phyloP scores from a whole-genome alignment of 1,140 invertebrate genomes.

The Ericerus pela region DNA sequence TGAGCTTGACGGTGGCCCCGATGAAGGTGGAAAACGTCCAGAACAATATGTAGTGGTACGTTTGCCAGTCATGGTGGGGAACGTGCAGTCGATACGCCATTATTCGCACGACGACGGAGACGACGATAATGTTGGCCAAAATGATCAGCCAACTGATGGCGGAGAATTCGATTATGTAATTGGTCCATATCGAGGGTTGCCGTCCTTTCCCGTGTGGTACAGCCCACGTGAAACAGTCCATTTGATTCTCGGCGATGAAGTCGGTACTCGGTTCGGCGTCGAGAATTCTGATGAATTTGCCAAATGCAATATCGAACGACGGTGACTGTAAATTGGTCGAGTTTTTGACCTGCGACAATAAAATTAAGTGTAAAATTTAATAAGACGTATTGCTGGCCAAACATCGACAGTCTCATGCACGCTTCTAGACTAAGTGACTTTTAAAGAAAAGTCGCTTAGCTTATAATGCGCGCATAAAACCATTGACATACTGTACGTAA shows the following conservation, averaged over 20 bases:
- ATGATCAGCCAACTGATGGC: slow-evolving; percentile 11
- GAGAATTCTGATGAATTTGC: slow-evolving; percentile 22
- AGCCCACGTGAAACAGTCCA: slow-evolving; percentile 27
- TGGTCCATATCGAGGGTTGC: slow-evolving; percentile 22
- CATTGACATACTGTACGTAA: no score
- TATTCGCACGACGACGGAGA: slow-evolving; percentile 11
- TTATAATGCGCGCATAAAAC: no score
- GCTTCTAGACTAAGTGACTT: no score
- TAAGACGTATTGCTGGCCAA: no score
- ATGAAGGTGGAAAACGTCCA: slow-evolving; percentile 20
- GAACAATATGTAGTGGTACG: slow-evolving; percentile 13
- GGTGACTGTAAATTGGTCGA: neutral
- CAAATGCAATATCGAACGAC: slow-evolving; percentile 20
- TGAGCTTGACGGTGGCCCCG: slow-evolving; percentile 18
- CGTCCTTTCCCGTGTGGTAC: slow-evolving; percentile 22
- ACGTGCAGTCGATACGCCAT: slow-evolving; percentile 6
- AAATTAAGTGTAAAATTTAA: no score
- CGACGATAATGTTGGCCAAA: slow-evolving; percentile 13
- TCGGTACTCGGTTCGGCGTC: slow-evolving; percentile 18
- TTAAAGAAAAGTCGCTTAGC: no score
- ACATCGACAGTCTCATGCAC: no score
- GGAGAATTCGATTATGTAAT: slow-evolving; percentile 23
- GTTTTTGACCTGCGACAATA: neutral
- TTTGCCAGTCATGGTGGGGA: slow-evolving; percentile 1
- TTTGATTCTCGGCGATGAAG: slow-evolving; percentile 21